phyloP scores from a whole-genome alignment of 2,113 vertebrate genomes.

The Pseudorectes ferrugineus region DNA sequence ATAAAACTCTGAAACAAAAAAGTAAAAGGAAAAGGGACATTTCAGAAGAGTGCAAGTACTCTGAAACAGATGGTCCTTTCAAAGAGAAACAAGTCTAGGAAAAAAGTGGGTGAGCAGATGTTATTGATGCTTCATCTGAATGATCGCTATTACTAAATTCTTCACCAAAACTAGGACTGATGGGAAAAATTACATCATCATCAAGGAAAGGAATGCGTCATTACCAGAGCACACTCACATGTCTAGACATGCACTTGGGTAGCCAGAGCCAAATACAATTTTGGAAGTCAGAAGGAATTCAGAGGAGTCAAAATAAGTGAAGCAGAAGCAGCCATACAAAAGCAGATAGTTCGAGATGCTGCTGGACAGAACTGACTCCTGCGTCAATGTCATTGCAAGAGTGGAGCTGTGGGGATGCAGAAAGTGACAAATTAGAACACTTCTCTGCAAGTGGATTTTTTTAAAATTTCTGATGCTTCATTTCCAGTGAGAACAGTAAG shows the following conservation, averaged over 20 bases:
- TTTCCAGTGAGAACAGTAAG: not conserved
- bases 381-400: not conserved
- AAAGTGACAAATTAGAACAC: not conserved
- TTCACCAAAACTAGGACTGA: constrained; percentile 1
- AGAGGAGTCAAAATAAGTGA: constrained; percentile 45
- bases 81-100: not conserved
- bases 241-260: not conserved
- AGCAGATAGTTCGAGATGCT: constrained; percentile 31
- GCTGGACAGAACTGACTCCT: constrained; percentile 41
- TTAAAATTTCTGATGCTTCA: not conserved
- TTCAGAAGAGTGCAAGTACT: not conserved
- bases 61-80: constrained; percentile 30
- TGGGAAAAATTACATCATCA: constrained; percentile 7
- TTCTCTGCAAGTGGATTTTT: not conserved
- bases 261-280: constrained; percentile 15
- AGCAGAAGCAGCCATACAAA: constrained; percentile 4
- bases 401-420: not conserved
- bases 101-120: constrained; percentile 21
- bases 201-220: not conserved
- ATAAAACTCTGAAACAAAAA: not conserved
- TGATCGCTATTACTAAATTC: constrained; percentile 10
- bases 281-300: constrained; percentile 33
- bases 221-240: not conserved
- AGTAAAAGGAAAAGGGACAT: not conserved
- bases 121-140: not conserved